Evolutionary conservation across 2,797 vertebrate genomes (phyloP), one percentile per base, ranked within the genome.

Genomic region (Taenioides sp.): DNA sequence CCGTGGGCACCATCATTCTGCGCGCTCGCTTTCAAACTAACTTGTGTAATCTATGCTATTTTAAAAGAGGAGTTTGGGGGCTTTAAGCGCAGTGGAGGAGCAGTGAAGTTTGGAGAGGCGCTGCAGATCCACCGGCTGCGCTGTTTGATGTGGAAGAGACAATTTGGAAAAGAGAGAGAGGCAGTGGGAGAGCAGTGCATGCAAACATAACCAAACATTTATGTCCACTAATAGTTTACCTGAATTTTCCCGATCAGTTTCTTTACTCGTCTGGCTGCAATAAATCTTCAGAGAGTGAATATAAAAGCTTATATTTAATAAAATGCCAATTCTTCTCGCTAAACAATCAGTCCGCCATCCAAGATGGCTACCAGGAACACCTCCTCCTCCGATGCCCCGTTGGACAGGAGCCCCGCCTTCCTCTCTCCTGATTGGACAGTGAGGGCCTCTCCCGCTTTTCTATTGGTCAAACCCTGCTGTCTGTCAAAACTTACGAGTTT

Each of bases 341-440:
- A 93, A 94, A 95, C 94, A 95, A 95, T 95, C 92, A 92, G 87
- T 88, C 89, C 89, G 89, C 89, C 86, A 94, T 94, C 93, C 90
- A 95, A 95, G 92, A 95, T 95, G 94, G 94, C 93, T 81, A 80
- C 93, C 92, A 92, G 92, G 92, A 94, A 94, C 93, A 90, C 92
- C 93, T 92, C 91, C 93, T 93, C 90, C 92, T 86, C 87, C 77
- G 86, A 83, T 87, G 89, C 82, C 81, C 87, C 77, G 89, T 69
- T 86, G 80, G 79, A 67, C 69, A 12, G 7, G 54, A 80, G 70
- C 58, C 78, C 92, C 92, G 89, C 93, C 94, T 18, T 27, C 2
- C 61, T 20, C 0, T 0, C 0, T 27, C 65, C 27, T 84, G 76
- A 93, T 94, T 94, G 91, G 92, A 0, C 28, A 2, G 0, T 0